phyloP scores from a whole-genome alignment of 2,113 vertebrate species.

The Archilochus colubris region DNA sequence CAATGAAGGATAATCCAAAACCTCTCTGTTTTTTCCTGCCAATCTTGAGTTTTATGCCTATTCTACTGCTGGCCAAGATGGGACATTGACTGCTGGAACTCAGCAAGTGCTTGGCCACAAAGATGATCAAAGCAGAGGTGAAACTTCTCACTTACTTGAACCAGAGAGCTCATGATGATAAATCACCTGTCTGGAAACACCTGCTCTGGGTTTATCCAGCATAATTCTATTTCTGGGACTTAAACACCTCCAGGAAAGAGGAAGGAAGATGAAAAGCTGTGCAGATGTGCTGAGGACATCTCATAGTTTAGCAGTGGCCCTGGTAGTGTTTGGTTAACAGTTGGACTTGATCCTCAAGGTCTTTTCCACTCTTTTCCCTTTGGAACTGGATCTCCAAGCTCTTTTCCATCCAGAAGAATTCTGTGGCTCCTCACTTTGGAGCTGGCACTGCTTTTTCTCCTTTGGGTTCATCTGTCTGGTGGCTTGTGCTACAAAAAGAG shows the following conservation, averaged over 20 bases:
- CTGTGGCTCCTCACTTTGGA: not conserved
- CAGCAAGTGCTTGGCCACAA: not conserved
- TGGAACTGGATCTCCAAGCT: no score
- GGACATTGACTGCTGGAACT: not conserved
- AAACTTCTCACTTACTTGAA: not conserved
- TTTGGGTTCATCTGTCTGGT: accelerated
- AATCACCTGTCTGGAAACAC: not conserved
- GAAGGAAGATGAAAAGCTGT: no score
- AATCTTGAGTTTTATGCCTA: accelerated
- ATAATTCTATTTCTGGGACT: not conserved
- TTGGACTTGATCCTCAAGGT: no score
- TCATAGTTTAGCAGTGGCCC: not conserved
- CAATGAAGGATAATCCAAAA: accelerated
- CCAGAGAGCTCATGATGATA: not conserved
- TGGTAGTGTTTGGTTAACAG: no score
- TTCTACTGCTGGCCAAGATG: not conserved
- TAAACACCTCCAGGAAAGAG: no score
- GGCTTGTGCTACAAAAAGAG: accelerated
- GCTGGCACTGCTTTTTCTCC: accelerated
- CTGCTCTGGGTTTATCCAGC: not conserved
- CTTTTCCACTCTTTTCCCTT: no score
- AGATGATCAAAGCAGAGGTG: not conserved
- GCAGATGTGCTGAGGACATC: not conserved
- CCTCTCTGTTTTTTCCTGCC: not conserved
- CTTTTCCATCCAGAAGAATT: no score